Conservation (phyloP, 2,797 vertebrate genomes). For the Enteromius treurensis region DNA sequence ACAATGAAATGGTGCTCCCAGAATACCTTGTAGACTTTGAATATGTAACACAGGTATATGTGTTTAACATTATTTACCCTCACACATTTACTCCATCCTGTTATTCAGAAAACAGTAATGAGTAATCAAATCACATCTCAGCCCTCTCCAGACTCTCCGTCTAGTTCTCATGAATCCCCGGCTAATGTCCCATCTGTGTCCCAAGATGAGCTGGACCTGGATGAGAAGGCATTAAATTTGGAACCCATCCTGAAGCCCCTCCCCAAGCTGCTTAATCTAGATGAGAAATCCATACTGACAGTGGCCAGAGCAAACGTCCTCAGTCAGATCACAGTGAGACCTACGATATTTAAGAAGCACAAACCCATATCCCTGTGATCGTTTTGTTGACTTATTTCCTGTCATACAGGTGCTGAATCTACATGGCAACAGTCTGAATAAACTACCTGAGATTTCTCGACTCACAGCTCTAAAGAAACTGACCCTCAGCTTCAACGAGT, state of each 20-base stretch:
- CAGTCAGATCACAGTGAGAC: slow-evolving; percentile 83
- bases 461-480: slow-evolving; percentile 78
- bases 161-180: background rate
- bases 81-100: background rate
- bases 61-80: background rate
- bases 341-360: background rate
- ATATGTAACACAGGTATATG: slow-evolving; percentile 76
- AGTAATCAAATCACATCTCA: slow-evolving; percentile 41
- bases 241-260: slow-evolving; percentile 77
- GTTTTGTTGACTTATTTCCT: slow-evolving; percentile 8
- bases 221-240: slow-evolving; percentile 79
- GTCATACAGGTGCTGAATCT: slow-evolving; percentile 80
- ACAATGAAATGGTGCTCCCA: slow-evolving; percentile 83
- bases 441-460: slow-evolving; percentile 79
- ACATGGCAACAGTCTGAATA: slow-evolving; percentile 83
- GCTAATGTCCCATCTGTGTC: slow-evolving; percentile 14
- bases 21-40: slow-evolving; percentile 85
- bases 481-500: slow-evolving; percentile 83
- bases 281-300: slow-evolving; percentile 79
- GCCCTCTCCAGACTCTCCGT: background rate
- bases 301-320: slow-evolving; percentile 78
- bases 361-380: background rate
- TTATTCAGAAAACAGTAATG: background rate
- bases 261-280: slow-evolving; percentile 77
- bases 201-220: slow-evolving; percentile 57